phyloP scores from a whole-genome alignment of 1,140 invertebrate genomes.

The Galleria mellonella region DNA sequence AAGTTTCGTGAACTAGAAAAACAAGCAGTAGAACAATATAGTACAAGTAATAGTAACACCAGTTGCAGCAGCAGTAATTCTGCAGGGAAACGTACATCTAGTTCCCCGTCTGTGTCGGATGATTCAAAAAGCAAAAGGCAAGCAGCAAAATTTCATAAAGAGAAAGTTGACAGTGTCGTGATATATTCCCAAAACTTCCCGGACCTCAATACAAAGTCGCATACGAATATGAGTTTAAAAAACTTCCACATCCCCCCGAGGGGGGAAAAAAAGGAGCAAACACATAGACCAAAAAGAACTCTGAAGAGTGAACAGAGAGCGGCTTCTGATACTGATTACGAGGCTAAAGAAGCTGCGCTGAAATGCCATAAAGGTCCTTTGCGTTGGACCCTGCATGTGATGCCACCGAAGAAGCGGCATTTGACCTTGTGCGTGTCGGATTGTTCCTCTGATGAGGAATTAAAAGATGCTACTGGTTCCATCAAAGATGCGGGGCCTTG shows the following conservation, averaged over 20 bases:
- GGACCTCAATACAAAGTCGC: slow-evolving; percentile 47
- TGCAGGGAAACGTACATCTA: slow-evolving; percentile 29
- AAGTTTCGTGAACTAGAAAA: slow-evolving; percentile 65
- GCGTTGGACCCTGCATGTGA: slow-evolving; percentile 53
- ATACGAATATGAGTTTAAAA: slow-evolving; percentile 64
- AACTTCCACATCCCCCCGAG: slow-evolving; percentile 66
- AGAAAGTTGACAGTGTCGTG: slow-evolving; percentile 54
- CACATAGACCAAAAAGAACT: slow-evolving; percentile 32
- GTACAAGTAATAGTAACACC: slow-evolving; percentile 63
- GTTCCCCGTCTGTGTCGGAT: slow-evolving; percentile 14
- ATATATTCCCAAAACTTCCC: slow-evolving; percentile 68
- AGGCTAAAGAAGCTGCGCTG: slow-evolving; percentile 25
- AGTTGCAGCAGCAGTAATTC: slow-evolving; percentile 62
- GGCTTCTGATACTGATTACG: slow-evolving; percentile 59
- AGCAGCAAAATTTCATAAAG: slow-evolving; percentile 51
- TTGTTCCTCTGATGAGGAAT: slow-evolving; percentile 56
- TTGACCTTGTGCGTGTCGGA: slow-evolving; percentile 52
- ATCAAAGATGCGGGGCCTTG: slow-evolving; percentile 48
- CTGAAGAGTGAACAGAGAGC: slow-evolving; percentile 45
- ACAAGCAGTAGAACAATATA: slow-evolving; percentile 67
- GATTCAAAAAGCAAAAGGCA: slow-evolving; percentile 33
- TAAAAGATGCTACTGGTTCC: slow-evolving; percentile 30
- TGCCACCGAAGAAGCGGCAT: slow-evolving; percentile 57
- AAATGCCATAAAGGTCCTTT: slow-evolving; percentile 40
- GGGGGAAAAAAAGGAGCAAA: slow-evolving; percentile 65